Percentiles rank a stretch among this genome's conserved stretches.
Conservation (phyloP, 1,140 invertebrate species). For the Trichomalopsis sarcophagae region DNA sequence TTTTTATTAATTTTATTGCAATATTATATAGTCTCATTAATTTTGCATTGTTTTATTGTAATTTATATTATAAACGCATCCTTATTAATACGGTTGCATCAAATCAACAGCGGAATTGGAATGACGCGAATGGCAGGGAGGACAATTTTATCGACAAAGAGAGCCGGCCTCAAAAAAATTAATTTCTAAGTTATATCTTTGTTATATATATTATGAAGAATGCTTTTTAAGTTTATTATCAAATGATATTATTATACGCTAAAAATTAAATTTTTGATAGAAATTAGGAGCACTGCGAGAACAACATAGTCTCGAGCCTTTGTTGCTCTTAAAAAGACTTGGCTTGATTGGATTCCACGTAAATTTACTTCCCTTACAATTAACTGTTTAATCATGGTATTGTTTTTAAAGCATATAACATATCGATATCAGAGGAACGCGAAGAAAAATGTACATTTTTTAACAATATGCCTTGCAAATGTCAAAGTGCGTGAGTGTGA, state of each 20-base stretch:
- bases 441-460: neutral
- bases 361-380: neutral
- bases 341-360: neutral
- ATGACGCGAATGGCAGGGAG: neutral
- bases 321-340: constrained; percentile 13
- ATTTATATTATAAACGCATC: constrained; percentile 19
- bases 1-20: constrained; percentile 37
- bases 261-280: constrained; percentile 10
- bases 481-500: constrained; percentile 34
- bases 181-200: neutral
- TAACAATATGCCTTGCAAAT: constrained; percentile 30
- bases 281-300: constrained; percentile 15
- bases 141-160: neutral
- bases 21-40: constrained; percentile 20
- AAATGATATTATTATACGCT: neutral
- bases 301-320: neutral
- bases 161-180: constrained; percentile 28
- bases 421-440: neutral
- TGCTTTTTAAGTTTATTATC: constrained; percentile 7
- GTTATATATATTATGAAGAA: neutral
- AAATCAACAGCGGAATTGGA: neutral
- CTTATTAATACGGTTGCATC: neutral
- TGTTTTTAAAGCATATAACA: neutral
- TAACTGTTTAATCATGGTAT: neutral
- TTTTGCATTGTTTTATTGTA: constrained; percentile 36